Base-by-base conservation (phyloP, 2,888 invertebrate species). In the Eristalinus sepulchralis region DNA sequence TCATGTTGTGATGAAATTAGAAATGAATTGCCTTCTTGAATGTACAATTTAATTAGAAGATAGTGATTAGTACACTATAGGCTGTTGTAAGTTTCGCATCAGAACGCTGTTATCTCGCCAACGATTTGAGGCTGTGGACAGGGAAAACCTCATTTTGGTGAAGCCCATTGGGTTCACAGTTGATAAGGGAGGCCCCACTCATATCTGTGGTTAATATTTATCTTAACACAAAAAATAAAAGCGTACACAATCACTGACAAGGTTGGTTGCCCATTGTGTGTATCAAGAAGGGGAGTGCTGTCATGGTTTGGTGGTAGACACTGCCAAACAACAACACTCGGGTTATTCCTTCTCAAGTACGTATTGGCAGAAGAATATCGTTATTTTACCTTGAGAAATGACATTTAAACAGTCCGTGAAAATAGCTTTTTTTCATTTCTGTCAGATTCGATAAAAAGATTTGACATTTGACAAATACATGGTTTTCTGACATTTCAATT, bases 1-100 rank as follows among this genome's bases (percentile, higher is more conserved):
- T 78, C 84, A 72, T 20, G 55, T 55, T 20, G 5, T 17, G 17
- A 17, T 47, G 17, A 17, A 17, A 47, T 47, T 47, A n/a, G n/a
- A 17, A 47, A 47, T 47, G 47, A 47, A 47, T 47, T 47, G 17
- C 47, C 17, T 47, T 17, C 8, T n/a, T 47, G 47, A 17, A 47
- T 47, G 17, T 17, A 5, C 5, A 27, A 47, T 47, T 47, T 47
- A 47, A 17, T 47, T 47, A 17, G 8, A 47, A 6, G 8, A 2
- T 6, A 8, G 8, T n/a, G 47, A 47, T 47, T 8, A 0, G 2
- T 8, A n/a, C n/a, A n/a, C n/a, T n/a, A n/a, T n/a, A n/a, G n/a
- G n/a, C n/a, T n/a, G n/a, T n/a, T n/a, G n/a, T n/a, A n/a, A 8
- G 17, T 47, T 47, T 47, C 47, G 47, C 47, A 5, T 17, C n/a